Percentiles rank a stretch among this genome's conserved stretches.
Conservation (phyloP, 2,888 invertebrate genomes). For the Brachypalpus laphriformis region DNA sequence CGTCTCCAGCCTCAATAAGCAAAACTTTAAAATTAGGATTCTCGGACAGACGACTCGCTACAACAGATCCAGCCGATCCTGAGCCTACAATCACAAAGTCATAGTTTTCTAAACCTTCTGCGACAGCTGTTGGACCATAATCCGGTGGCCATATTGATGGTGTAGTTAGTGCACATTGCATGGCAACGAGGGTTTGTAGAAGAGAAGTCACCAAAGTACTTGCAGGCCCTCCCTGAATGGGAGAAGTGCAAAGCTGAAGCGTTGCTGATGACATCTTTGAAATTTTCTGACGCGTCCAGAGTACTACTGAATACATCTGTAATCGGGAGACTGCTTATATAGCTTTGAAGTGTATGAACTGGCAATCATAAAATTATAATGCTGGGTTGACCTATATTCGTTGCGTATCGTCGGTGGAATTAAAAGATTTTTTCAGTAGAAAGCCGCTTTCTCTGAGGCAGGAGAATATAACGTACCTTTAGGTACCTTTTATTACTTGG, state of each 20-base stretch:
- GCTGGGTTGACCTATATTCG: background rate
- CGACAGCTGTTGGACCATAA: slow-evolving; percentile 76
- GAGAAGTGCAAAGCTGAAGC: background rate
- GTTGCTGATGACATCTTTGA: background rate
- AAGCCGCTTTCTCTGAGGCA: background rate
- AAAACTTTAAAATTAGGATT: slow-evolving; percentile 82
- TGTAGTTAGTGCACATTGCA: slow-evolving; percentile 85
- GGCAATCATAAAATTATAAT: background rate
- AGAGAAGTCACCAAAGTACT: slow-evolving; percentile 14
- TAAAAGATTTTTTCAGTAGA: background rate
- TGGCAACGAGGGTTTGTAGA: slow-evolving; percentile 84
- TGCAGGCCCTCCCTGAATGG: slow-evolving; percentile 6
- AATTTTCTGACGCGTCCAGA: background rate
- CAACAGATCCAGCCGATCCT: slow-evolving; percentile 83
- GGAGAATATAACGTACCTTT: background rate
- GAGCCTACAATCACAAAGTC: slow-evolving; percentile 84
- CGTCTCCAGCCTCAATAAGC: slow-evolving; percentile 84
- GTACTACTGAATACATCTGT: background rate
- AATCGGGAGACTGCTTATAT: background rate
- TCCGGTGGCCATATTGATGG: slow-evolving; percentile 85
- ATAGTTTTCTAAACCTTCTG: slow-evolving; percentile 79
- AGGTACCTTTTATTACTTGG: background rate
- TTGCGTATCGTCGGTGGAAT: background rate
- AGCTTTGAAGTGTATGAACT: background rate
- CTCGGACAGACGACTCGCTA: slow-evolving; percentile 84